These are phyloP conservation scores for Halocynthia roretzi DNA, from an alignment of 23 tunicate genomes.

Conservation along the genomic window DNA sequence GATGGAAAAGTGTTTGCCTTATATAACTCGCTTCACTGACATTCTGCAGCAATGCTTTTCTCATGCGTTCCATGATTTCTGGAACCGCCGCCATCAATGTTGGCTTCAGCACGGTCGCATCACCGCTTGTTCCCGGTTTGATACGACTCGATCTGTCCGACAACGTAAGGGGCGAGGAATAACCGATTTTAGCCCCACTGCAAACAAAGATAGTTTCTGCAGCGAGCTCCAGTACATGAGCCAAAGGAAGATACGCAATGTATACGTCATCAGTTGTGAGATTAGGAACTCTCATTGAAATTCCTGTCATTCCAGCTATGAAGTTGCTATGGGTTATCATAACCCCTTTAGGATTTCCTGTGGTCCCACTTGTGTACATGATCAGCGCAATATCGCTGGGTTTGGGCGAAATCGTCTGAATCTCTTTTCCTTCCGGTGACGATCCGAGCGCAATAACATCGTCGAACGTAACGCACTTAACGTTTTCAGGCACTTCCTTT, in stretches of 20 bases:
- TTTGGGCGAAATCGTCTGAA: slow-evolving; percentile 29
- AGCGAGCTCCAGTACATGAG: slow-evolving; percentile 93
- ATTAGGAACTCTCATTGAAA: slow-evolving; percentile 40
- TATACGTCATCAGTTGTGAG: slow-evolving; percentile 50
- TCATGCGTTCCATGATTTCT: slow-evolving; percentile 93
- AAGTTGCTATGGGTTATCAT: slow-evolving; percentile 81
- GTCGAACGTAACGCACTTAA: slow-evolving; percentile 26
- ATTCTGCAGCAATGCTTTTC: slow-evolving; percentile 78
- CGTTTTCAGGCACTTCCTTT: slow-evolving; percentile 22
- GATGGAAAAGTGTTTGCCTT: slow-evolving; percentile 40
- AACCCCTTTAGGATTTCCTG: slow-evolving; percentile 97
- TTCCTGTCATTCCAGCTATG: slow-evolving; percentile 82
- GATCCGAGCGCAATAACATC: slow-evolving; percentile 33
- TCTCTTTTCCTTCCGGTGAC: slow-evolving; percentile 23
- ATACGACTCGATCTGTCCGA: slow-evolving; percentile 86
- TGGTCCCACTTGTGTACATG: slow-evolving; percentile 96
- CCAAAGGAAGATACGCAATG: slow-evolving; percentile 93
- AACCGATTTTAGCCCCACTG: slow-evolving; percentile 76
- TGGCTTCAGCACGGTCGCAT: slow-evolving; percentile 70
- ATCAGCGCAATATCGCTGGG: slow-evolving; percentile 78
- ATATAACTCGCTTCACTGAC: slow-evolving; percentile 43
- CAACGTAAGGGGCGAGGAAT: slow-evolving; percentile 87
- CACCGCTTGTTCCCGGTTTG: slow-evolving; percentile 88
- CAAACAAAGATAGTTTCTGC: slow-evolving; percentile 60
- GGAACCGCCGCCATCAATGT: slow-evolving; percentile 97